Percentiles rank a stretch among this genome's conserved stretches.
Evolutionary conservation across 2,888 invertebrate genomes (phyloP).

Genomic region (Loripinus fragilis): DNA sequence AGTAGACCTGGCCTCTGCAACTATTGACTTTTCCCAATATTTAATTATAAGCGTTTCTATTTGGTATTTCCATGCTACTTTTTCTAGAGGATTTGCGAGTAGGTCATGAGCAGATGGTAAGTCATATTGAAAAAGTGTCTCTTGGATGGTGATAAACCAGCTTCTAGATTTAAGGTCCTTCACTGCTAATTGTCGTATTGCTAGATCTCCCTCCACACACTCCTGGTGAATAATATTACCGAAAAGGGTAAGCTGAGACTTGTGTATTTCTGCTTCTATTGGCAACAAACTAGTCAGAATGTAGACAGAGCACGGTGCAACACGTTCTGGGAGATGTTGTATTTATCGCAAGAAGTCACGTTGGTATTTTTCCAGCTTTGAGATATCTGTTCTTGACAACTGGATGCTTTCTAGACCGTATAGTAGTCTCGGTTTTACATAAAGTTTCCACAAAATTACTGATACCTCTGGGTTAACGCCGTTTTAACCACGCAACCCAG

Average conservation of each 20-base stretch:
- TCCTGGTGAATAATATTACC: neutral
- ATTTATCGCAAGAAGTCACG: neutral
- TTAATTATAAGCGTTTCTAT: neutral
- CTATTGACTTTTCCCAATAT: neutral
- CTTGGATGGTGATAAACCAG: neutral
- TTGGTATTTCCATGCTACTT: neutral
- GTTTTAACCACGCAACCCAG: neutral
- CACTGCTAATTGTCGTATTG: too few species aligned
- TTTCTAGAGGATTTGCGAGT: neutral
- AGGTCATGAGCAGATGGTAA: slow-evolving; percentile 5
- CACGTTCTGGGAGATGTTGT: neutral
- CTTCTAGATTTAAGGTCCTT: neutral
- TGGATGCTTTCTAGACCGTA: neutral
- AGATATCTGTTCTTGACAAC: neutral
- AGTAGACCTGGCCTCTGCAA: neutral
- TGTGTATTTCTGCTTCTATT: neutral
- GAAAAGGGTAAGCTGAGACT: neutral
- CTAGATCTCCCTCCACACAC: neutral
- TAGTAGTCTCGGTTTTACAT: neutral
- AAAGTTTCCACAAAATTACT: too few species aligned
- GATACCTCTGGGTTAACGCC: neutral
- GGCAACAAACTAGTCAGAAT: neutral
- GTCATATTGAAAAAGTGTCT: neutral
- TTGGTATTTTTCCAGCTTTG: neutral
- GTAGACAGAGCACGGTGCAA: neutral